Evolutionary conservation across 2,888 invertebrate species (phyloP).

Genomic region (Pandemis heparana): DNA sequence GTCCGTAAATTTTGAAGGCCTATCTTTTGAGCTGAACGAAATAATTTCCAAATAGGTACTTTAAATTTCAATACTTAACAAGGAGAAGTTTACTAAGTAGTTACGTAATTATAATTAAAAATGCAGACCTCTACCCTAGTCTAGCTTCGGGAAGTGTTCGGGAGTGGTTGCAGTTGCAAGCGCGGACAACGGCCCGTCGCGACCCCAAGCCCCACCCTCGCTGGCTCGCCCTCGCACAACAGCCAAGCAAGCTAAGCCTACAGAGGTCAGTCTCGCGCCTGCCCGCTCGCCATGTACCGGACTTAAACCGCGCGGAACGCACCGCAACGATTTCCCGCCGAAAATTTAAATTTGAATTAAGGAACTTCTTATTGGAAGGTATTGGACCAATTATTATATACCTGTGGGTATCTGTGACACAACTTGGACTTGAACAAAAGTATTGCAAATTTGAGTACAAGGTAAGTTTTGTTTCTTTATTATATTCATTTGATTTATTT

Average conservation of each 20-base stretch:
- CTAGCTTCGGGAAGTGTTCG: background rate
- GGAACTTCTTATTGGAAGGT: conserved; percentile 23
- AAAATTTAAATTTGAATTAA: conserved; percentile 26
- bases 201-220: conserved; percentile 46
- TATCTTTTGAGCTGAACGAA: too few relatives aligned
- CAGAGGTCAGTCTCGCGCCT: conserved; percentile 40
- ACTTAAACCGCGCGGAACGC: conserved; percentile 38
- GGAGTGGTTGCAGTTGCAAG: conserved; percentile 36
- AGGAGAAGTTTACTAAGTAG: too few relatives aligned
- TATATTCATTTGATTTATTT: background rate
- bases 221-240: conserved; percentile 44
- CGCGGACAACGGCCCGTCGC: conserved; percentile 49
- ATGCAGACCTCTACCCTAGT: background rate
- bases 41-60: too few relatives aligned
- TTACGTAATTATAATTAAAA: too few relatives aligned
- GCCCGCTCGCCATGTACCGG: conserved; percentile 38
- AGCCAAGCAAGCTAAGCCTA: conserved; percentile 30
- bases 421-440: conserved; percentile 13
- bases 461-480: background rate
- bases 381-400: conserved; percentile 32
- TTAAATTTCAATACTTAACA: too few relatives aligned
- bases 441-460: background rate
- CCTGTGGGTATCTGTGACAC: conserved; percentile 37
- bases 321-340: conserved; percentile 37
- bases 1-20: too few relatives aligned